Conservation (phyloP, 2,113 vertebrate species). For the Haemorhous mexicanus region DNA sequence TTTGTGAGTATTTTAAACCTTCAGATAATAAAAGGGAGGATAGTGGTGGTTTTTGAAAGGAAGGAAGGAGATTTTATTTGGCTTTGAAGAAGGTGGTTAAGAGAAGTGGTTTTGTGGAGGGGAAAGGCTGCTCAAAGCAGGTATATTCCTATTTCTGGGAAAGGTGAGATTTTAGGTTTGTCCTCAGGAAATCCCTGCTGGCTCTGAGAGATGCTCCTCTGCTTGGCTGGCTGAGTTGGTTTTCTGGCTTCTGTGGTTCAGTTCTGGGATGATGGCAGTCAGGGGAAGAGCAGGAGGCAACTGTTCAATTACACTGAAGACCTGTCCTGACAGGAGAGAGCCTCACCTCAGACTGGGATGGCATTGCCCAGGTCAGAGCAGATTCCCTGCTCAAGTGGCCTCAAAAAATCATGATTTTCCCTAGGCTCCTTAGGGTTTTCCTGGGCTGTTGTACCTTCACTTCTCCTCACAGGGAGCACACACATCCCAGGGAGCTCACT, state of each 20-base stretch:
- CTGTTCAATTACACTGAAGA: neutral
- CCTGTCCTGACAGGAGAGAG: neutral
- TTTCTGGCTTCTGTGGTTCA: neutral
- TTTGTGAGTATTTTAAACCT: neutral
- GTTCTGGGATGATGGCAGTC: neutral
- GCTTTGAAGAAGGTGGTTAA: neutral
- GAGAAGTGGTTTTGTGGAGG: neutral
- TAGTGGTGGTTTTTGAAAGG: neutral
- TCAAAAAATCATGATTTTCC: neutral
- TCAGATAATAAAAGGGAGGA: neutral
- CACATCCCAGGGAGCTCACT: neutral
- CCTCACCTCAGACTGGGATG: neutral
- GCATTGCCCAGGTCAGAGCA: neutral
- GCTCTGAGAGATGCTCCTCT: neutral
- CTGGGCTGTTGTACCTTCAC: neutral
- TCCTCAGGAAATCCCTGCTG: neutral
- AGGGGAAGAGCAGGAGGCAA: neutral
- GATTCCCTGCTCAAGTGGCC: neutral
- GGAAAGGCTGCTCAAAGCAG: neutral
- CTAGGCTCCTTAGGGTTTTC: neutral
- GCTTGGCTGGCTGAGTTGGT: neutral
- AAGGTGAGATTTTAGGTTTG: neutral
- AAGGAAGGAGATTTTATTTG: neutral
- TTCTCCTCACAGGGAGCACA: accelerated
- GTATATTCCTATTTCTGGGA: neutral